phyloP scores from a whole-genome alignment of 2,113 vertebrate species.

The Channa maculata region DNA sequence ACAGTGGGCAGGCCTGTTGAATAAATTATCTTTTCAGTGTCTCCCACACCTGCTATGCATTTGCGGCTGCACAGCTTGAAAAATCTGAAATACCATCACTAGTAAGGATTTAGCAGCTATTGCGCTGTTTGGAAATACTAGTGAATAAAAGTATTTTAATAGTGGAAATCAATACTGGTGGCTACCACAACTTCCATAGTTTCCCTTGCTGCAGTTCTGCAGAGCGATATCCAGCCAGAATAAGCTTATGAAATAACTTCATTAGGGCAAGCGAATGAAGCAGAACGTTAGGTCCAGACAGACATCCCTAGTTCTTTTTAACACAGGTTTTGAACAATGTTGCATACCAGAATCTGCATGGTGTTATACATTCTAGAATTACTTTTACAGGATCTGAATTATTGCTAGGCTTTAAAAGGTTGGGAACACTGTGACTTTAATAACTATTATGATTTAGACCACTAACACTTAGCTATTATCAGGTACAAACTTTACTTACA shows the following conservation, averaged over 20 bases:
- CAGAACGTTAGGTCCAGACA: conserved; percentile 35
- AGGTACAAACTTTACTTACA: conserved; percentile 2
- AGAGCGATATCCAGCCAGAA: conserved; percentile 7
- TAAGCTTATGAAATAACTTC: conserved; percentile 58
- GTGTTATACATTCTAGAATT: conserved; percentile 26
- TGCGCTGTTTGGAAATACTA: conserved; percentile 17
- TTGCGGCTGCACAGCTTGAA: conserved; percentile 10
- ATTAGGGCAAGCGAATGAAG: conserved; percentile 53
- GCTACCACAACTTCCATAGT: conserved; percentile 12
- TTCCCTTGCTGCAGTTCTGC: conserved; percentile 7
- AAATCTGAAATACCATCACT: neutral
- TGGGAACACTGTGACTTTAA: neutral
- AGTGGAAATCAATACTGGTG: conserved; percentile 27
- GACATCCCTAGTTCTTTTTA: conserved; percentile 40
- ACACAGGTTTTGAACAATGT: conserved; percentile 35
- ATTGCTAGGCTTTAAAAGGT: conserved; percentile 20
- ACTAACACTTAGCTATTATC: neutral
- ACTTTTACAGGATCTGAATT: neutral
- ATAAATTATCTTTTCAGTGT: neutral
- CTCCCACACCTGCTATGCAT: neutral
- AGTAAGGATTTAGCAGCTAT: neutral
- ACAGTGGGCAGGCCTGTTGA: too few relatives aligned
- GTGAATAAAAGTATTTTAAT: conserved; percentile 10
- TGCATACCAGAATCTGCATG: conserved; percentile 55
- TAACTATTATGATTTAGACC: neutral